Evolutionary conservation across 2,113 vertebrate species (phyloP).

Genomic region (Onychorhynchus coronatus): DNA sequence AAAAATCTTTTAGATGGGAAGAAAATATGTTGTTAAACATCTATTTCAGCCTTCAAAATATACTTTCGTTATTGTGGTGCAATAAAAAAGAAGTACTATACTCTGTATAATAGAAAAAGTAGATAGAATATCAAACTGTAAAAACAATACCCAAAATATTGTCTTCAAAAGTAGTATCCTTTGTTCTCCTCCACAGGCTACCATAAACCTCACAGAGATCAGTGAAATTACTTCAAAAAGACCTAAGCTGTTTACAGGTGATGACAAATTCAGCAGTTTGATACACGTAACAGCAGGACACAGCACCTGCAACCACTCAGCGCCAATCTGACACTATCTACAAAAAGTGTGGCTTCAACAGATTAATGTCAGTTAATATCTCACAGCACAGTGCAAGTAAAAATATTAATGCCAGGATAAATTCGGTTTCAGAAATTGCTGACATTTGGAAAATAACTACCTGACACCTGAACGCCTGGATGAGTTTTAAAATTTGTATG

Average conservation of each 20-base stretch:
- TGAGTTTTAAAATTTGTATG: not conserved
- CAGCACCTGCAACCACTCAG: not conserved
- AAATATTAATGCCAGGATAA: not conserved
- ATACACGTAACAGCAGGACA: not conserved
- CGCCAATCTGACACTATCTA: not conserved
- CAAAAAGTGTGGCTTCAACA: not conserved
- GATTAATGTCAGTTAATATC: not conserved
- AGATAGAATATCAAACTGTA: not conserved
- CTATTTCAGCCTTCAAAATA: not conserved
- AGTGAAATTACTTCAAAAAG: not conserved
- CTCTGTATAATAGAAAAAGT: not conserved
- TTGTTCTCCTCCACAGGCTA: not conserved
- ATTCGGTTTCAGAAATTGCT: not conserved
- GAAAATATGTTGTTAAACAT: not conserved
- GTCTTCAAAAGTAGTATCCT: not conserved
- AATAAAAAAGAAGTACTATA: not conserved
- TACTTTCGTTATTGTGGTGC: not conserved
- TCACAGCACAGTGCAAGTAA: not conserved
- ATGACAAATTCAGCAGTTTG: not conserved
- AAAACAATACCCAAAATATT: not conserved
- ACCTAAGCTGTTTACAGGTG: not conserved
- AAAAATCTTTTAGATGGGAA: not conserved
- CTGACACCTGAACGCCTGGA: not conserved
- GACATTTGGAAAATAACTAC: not conserved
- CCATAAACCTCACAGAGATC: not conserved